phyloP scores from a whole-genome alignment of 2,113 vertebrate species.

The Todiramphus saurophagus region DNA sequence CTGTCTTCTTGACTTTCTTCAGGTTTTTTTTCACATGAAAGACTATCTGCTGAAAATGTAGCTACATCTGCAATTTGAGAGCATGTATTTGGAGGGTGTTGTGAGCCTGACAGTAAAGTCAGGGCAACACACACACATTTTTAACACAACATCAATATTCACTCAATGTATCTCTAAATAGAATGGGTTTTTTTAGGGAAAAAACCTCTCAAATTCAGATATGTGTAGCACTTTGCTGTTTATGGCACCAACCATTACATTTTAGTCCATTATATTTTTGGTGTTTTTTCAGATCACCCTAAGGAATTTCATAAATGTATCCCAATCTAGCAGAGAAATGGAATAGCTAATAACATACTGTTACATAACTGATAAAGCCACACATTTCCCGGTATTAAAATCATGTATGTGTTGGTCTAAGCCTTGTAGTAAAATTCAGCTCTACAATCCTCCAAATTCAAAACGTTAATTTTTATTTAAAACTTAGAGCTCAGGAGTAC shows the following conservation, averaged over 20 bases:
- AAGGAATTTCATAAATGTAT: neutral
- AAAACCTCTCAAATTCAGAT: neutral
- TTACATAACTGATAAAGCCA: neutral
- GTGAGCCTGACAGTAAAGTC: neutral
- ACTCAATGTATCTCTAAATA: neutral
- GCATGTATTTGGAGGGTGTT: neutral
- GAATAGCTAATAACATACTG: neutral
- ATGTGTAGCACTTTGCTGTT: neutral
- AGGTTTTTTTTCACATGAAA: neutral
- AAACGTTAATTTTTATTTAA: neutral
- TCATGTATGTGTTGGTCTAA: neutral
- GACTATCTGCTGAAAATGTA: slow-evolving; percentile 3
- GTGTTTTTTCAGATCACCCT: neutral
- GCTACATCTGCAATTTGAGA: neutral
- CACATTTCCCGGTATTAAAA: slow-evolving; percentile 29
- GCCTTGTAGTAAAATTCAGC: slow-evolving; percentile 31
- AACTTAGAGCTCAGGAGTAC: neutral
- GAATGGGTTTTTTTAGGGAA: neutral
- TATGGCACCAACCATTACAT: neutral
- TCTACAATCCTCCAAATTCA: neutral
- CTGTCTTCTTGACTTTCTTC: neutral
- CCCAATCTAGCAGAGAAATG: neutral
- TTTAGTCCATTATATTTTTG: neutral
- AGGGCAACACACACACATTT: neutral
- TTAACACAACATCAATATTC: neutral